Evolutionary conservation across 2,888 invertebrate genomes (phyloP).

Genomic region (Euproctis similis): DNA sequence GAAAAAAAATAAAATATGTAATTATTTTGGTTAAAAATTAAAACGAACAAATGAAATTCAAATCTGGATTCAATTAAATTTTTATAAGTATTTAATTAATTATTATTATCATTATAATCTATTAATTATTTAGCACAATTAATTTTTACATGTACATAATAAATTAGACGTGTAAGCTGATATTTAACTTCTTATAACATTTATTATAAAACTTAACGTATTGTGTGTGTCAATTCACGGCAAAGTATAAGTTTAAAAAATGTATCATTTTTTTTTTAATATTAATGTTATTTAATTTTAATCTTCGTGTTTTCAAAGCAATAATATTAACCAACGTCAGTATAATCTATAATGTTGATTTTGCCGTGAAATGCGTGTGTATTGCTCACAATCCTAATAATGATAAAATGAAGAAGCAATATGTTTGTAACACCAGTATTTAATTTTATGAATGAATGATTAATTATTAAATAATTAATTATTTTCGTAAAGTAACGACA

Average conservation of each 20-base stretch:
- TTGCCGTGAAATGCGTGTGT: conserved; percentile 7
- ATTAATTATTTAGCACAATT: conserved; percentile 17
- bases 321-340: background rate
- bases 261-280: background rate
- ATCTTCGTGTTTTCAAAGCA: background rate
- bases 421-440: conserved; percentile 9
- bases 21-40: too few species aligned
- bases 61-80: too few species aligned
- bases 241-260: too few species aligned
- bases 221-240: conserved; percentile 6
- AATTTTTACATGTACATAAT: conserved; percentile 8
- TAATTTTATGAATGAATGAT: too few species aligned
- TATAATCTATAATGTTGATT: background rate
- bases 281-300: conserved; percentile 4
- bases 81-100: too few species aligned
- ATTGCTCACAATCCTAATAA: conserved; percentile 24
- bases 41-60: too few species aligned
- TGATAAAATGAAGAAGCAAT: conserved; percentile 19
- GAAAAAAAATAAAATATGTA: too few species aligned
- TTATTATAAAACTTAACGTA: conserved; percentile 19
- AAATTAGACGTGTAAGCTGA: conserved; percentile 15
- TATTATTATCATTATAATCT: background rate
- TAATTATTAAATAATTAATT: too few species aligned
- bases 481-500: too few species aligned
- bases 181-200: conserved; percentile 30